Percentiles rank a stretch among this genome's conserved stretches.
These are phyloP conservation scores for Astur gentilis DNA, from an alignment of 2,113 vertebrate genomes.

Conservation along the genomic window DNA sequence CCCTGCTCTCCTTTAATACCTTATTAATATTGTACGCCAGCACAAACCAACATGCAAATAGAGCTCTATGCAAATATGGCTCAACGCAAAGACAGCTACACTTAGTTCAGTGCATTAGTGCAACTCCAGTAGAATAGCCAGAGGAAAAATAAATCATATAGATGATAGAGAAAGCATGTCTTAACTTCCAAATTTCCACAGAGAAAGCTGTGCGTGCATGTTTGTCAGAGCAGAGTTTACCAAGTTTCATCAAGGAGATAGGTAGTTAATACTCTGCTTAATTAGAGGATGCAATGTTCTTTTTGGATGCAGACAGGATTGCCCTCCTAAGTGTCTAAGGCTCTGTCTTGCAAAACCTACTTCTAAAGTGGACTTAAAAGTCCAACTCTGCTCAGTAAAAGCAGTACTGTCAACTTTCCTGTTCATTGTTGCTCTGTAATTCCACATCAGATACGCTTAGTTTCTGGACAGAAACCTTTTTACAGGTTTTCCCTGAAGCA, in stretches of 20 bases:
- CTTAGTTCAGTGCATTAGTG: background rate
- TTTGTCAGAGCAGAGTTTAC: slow-evolving; percentile 19
- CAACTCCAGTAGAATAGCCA: slow-evolving; percentile 27
- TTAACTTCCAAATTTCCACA: slow-evolving; percentile 14
- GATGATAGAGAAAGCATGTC: slow-evolving; percentile 16
- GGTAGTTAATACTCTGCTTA: slow-evolving; percentile 5
- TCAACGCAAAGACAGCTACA: slow-evolving; percentile 15
- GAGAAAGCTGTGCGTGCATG: background rate
- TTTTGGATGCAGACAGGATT: background rate
- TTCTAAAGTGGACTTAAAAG: slow-evolving; percentile 2
- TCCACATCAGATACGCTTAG: background rate
- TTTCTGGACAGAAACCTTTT: slow-evolving; percentile 26
- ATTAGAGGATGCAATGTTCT: background rate
- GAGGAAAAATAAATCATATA: slow-evolving; percentile 25
- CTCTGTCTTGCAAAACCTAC: background rate
- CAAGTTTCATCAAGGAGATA: slow-evolving; percentile 30
- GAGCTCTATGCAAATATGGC: slow-evolving; percentile 29
- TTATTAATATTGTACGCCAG: slow-evolving; percentile 37
- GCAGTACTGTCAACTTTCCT: background rate
- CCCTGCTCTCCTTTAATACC: slow-evolving; percentile 31
- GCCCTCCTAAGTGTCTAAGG: background rate
- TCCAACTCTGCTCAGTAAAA: background rate
- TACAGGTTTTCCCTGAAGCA: background rate
- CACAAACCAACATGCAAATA: slow-evolving; percentile 51
- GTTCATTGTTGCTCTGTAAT: background rate